Evolutionary conservation across 1,140 invertebrate species (phyloP), one percentile per base, ranked within the genome.

Genomic region (Zaprionus taronus): DNA sequence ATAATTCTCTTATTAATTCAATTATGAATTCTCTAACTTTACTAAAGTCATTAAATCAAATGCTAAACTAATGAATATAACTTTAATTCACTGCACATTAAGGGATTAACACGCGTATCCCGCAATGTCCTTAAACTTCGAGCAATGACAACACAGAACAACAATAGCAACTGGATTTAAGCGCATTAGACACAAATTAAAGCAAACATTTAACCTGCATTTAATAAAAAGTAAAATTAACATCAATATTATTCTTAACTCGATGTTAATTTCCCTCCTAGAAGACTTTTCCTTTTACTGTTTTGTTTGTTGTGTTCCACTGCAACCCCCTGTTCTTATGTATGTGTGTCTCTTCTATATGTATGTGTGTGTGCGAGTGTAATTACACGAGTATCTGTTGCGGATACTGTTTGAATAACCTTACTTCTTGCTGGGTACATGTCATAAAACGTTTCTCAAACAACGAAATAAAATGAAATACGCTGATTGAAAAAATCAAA

Each of bases 381-480:
- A 20, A 56, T 71, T 63, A 73, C 44, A 71, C 66, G 67, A 51
- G 56, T 80, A 60, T 90, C 63, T 72, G 53, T 73, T 80, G 53
- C 68, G 62, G 80, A 85, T 83, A 77, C 77, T 87, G 57, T 87
- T 91, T 51, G 51, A 75, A 64, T 34, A 58, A 72, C 22, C 66
- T 61, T 34, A 58, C 65, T 61, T 73, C 67, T 82, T 91, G 83
- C 80, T 86, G 87, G 87, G 87, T 91, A 91, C 87, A 91, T 91
- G 87, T 91, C 87, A 91, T 91, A 79, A 91, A 91, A 72, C 73
- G 78, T 79, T 79, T 81, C 60, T 79, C 57, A 62, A 62, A 62
- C 77, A 81, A 71, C 49, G 57, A 71, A 81, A 68, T 80, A 66
- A 82, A 79, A 67, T 64, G 66, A 67, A 65, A 61, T 5, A 20